Evolutionary conservation across 2,797 vertebrate species (phyloP).

Genomic region (Pristis pectinata): DNA sequence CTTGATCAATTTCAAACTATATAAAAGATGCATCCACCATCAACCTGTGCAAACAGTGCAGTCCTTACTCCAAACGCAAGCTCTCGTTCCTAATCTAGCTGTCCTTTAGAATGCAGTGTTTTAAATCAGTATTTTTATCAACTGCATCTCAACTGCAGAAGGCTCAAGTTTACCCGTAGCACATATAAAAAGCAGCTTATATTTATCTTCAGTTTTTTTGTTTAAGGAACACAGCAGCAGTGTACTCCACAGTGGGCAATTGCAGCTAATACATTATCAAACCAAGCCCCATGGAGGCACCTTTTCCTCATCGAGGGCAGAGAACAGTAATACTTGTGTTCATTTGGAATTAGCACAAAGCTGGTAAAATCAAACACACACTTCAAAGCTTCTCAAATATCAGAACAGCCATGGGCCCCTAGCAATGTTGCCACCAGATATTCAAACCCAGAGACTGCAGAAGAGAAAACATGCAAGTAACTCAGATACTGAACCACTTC

Average conservation of each 20-base stretch:
- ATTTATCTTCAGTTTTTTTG: conserved; percentile 45
- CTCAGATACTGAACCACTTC: not conserved
- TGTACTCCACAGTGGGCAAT: conserved; percentile 44
- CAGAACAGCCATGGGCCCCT: not conserved
- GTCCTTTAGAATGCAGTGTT: not conserved
- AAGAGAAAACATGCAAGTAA: not conserved
- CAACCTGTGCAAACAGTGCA: not conserved
- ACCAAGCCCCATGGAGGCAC: not conserved
- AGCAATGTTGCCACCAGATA: not conserved
- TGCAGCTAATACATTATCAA: conserved; percentile 43
- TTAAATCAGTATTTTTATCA: not conserved
- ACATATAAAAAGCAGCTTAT: conserved; percentile 49
- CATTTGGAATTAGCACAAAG: conserved; percentile 24
- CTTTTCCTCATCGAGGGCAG: not conserved
- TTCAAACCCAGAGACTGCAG: not conserved
- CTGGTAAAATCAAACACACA: not conserved
- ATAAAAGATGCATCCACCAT: not conserved
- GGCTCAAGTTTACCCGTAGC: conserved; percentile 49
- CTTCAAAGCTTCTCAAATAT: not conserved
- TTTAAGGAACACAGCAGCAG: conserved; percentile 59
- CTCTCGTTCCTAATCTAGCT: not conserved
- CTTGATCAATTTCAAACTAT: not conserved
- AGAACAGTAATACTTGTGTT: not conserved
- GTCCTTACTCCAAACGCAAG: not conserved
- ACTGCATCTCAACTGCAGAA: conserved; percentile 40